phyloP scores from a whole-genome alignment of 2,797 vertebrate species.

The Coregonus sp. region DNA sequence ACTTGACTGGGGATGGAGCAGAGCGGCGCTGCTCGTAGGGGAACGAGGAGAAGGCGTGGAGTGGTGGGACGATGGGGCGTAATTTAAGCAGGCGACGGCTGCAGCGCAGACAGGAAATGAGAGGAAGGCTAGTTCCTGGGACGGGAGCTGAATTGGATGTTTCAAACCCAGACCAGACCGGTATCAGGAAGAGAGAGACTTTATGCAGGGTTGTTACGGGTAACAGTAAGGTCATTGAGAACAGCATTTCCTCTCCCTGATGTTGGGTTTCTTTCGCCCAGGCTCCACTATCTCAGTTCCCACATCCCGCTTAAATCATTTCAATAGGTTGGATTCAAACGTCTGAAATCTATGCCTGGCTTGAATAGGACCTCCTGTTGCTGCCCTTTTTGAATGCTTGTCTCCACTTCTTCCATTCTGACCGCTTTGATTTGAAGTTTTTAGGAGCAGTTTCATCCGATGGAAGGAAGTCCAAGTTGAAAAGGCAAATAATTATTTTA shows the following conservation, averaged over 20 bases:
- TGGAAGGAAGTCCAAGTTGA: constrained; percentile 78
- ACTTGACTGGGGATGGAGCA: constrained; percentile 24
- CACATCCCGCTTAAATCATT: constrained; percentile 74
- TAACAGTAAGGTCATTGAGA: constrained; percentile 98
- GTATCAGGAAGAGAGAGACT: constrained; percentile 91
- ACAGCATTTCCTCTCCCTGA: constrained; percentile 77
- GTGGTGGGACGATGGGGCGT: constrained; percentile 86
- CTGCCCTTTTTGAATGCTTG: constrained; percentile 63
- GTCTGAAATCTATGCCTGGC: constrained; percentile 65
- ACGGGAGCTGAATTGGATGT: constrained; percentile 93
- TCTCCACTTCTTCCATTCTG: constrained; percentile 57
- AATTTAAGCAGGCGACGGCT: constrained; percentile 99
- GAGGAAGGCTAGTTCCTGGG: constrained; percentile 93
- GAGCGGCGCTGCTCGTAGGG: constrained; percentile 43
- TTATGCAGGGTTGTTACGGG: constrained; percentile 80
- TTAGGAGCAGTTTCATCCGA: constrained; percentile 71
- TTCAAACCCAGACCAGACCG: constrained; percentile 84
- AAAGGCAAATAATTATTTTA: constrained; percentile 60
- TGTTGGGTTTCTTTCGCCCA: constrained; percentile 61
- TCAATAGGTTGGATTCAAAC: constrained; percentile 76
- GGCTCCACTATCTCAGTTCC: constrained; percentile 73
- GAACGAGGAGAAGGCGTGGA: constrained; percentile 68
- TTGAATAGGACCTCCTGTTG: constrained; percentile 74
- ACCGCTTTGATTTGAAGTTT: constrained; percentile 68
- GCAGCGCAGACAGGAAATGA: constrained; percentile 98